Evolutionary conservation across 2,888 invertebrate genomes (phyloP).

Genomic region (Drosophila pseudotalamancana): DNA sequence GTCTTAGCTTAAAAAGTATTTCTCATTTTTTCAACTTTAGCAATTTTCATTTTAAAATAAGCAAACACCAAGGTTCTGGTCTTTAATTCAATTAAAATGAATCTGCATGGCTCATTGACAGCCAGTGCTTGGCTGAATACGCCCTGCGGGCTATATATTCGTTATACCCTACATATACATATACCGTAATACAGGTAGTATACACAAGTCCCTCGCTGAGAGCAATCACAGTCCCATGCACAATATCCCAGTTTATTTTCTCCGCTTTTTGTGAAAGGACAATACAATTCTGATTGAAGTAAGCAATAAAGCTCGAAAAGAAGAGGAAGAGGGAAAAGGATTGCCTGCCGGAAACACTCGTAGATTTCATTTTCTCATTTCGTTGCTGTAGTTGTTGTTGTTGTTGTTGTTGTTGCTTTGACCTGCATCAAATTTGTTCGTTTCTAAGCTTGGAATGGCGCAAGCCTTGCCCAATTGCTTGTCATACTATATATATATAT

Average conservation of each 20-base stretch:
- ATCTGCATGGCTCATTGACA: conserved; percentile 44
- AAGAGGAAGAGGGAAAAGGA: conserved; percentile 17
- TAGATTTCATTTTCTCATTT: conserved; percentile 43
- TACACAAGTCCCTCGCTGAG: conserved; percentile 1
- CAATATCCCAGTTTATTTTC: conserved; percentile 4
- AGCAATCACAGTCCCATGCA: conserved; percentile 33
- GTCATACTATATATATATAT: conserved; percentile 27
- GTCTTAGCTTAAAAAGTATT: too few species aligned
- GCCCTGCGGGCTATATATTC: neutral
- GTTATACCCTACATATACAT: too few species aligned
- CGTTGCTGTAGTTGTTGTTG: conserved; percentile 6
- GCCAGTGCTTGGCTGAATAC: conserved; percentile 3
- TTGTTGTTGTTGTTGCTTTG: conserved; percentile 22
- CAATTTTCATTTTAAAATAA: conserved; percentile 5
- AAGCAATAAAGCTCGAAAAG: conserved; percentile 41
- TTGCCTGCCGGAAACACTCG: conserved; percentile 50
- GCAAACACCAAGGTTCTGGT: neutral
- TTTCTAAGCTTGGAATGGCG: conserved; percentile 21
- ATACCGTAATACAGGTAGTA: conserved; percentile 35
- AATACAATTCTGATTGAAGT: conserved; percentile 58
- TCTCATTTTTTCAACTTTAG: neutral
- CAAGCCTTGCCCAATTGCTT: conserved; percentile 35
- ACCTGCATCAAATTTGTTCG: conserved; percentile 61
- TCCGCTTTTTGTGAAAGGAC: conserved; percentile 17
- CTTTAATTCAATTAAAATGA: conserved; percentile 41